Base-by-base conservation (phyloP, 2,888 invertebrate genomes). In the Ennomos quercinarius region DNA sequence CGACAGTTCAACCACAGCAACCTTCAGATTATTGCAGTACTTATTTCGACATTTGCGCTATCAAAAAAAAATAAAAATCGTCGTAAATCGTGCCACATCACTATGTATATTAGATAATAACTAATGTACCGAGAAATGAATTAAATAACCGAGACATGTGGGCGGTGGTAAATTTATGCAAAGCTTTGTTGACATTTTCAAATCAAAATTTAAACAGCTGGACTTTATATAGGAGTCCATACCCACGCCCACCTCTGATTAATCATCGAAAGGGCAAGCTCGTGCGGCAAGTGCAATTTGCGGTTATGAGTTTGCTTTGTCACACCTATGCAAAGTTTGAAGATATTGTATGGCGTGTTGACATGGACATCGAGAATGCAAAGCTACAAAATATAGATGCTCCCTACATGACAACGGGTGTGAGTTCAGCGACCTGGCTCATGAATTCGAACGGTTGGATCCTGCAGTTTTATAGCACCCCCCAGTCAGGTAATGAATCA, bases 391-490 rank as follows among this genome's bases (percentile, higher is more conserved):
- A 62, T 62, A 60, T 57, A 48, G 58, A 61, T 46, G 58, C 43
- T n/a, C n/a, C n/a, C n/a, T 58, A 62, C 67, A 73, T 72, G 73
- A 72, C 59, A 71, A 63, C 73, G 63, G 73, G 72, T 71, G 69
- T 58, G 71, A 67, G 84, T 78, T 83, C 83, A 80, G 73, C 63
- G 69, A 73, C 77, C 79, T 64, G 58, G 51, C 64, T 70, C 67
- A 66, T 69, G 66, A 68, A 74, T 61, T 61, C 47, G 41, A 45
- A 55, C 55, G 55, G 37, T 47, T 47, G 35, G 47, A 47, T 61
- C 55, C 60, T 56, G 74, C 73, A 66, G 74, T 81, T 78, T 77
- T 77, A 72, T 54, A 56, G 46, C 55, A 52, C 55, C 55, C 53
- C 53, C 51, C 50, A 12, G 54, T 34, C 49, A 50, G 54, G 46